Evolutionary conservation across 1,140 invertebrate species (phyloP).

Genomic region (Caenorhabditis briggsae): DNA sequence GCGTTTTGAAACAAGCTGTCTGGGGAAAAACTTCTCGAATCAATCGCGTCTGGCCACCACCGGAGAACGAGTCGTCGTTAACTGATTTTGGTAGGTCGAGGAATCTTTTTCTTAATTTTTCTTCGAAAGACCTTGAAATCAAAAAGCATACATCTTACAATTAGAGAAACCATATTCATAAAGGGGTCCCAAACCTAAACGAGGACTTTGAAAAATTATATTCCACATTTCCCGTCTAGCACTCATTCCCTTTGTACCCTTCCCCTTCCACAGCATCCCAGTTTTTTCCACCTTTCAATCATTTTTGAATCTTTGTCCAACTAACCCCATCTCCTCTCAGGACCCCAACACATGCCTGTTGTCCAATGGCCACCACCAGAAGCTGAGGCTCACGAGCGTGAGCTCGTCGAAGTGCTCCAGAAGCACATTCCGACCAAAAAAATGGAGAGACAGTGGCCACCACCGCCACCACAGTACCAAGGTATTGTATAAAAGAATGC

Average conservation of each 20-base stretch:
- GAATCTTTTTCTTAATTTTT: no score
- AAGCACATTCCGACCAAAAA: constrained; percentile 65
- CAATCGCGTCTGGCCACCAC: constrained; percentile 65
- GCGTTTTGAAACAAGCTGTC: constrained; percentile 40
- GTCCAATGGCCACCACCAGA: constrained; percentile 67
- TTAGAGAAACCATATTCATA: no score
- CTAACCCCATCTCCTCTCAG: constrained; percentile 20
- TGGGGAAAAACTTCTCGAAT: constrained; percentile 50
- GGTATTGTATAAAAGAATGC: not conserved
- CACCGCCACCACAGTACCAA: constrained; percentile 65
- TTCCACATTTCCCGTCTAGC: no score
- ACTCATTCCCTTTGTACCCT: no score
- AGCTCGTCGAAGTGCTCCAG: constrained; percentile 63
- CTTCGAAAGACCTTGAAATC: no score
- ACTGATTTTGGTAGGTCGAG: constrained; percentile 6
- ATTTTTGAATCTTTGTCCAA: not conserved
- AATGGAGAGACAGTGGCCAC: constrained; percentile 65
- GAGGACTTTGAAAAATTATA: no score
- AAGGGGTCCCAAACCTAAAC: no score
- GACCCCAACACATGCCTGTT: constrained; percentile 64
- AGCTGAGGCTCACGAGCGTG: constrained; percentile 61
- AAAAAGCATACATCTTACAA: no score
- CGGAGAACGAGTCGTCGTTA: constrained; percentile 45
- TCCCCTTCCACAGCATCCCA: no score
- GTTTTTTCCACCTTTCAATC: not conserved